These are phyloP conservation scores for Gobio gobio DNA, from an alignment of 2,113 vertebrate species.

Conservation along the genomic window DNA sequence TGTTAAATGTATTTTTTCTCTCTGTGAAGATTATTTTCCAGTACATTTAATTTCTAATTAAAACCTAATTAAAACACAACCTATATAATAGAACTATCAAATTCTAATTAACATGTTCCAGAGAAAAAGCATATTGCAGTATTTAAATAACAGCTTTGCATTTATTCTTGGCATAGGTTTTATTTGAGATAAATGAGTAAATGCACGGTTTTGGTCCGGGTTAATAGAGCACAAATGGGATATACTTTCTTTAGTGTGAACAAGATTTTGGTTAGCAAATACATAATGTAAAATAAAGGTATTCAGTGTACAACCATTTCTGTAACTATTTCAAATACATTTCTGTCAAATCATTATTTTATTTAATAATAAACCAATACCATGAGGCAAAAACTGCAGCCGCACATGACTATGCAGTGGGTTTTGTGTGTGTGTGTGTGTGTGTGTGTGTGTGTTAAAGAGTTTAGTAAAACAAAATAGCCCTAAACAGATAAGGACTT, in stretches of 20 bases:
- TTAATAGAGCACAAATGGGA: background rate
- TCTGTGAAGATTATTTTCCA: constrained; percentile 5
- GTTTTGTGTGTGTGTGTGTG: too few species aligned
- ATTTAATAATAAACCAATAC: background rate
- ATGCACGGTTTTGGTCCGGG: background rate
- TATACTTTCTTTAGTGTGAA: background rate
- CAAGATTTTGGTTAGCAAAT: background rate
- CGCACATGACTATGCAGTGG: background rate
- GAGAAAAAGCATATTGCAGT: background rate
- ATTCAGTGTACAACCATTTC: background rate
- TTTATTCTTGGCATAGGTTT: background rate
- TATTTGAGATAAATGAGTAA: background rate
- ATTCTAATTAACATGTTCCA: background rate
- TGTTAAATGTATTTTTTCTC: background rate
- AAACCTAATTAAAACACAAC: background rate
- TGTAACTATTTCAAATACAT: background rate
- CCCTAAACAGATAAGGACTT: background rate
- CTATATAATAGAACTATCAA: background rate
- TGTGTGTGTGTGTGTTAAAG: too few species aligned
- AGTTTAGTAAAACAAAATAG: constrained; percentile 27
- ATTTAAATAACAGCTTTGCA: background rate
- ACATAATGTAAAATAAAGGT: background rate
- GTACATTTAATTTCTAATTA: background rate
- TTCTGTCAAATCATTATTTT: background rate
- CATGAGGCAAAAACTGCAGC: background rate